phyloP scores from a whole-genome alignment of 2,888 invertebrate genomes.

The Drosophila conformis region DNA sequence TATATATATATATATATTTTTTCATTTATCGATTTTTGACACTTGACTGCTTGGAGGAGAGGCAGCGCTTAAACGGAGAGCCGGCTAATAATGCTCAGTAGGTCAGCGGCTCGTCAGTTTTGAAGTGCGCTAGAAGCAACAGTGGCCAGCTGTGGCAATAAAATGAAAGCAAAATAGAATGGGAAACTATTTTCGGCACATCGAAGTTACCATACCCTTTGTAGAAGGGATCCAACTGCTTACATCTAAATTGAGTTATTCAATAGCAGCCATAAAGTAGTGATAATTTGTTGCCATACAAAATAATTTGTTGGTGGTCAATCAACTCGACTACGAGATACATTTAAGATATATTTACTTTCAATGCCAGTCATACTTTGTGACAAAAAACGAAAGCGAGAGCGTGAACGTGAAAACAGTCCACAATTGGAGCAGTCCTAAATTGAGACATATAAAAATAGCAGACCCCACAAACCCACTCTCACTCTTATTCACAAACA shows the following conservation, averaged over 20 bases:
- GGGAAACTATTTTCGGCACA: not conserved
- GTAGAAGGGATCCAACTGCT: not conserved
- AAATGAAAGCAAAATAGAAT: slow-evolving; percentile 21
- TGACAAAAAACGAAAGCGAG: slow-evolving; percentile 26
- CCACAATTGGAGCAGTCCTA: slow-evolving; percentile 45
- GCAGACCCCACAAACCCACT: slow-evolving; percentile 35
- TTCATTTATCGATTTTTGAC: slow-evolving; percentile 73
- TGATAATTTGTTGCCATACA: not conserved
- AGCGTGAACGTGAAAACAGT: slow-evolving; percentile 49
- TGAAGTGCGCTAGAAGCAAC: slow-evolving; percentile 77
- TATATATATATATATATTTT: slow-evolving; percentile 29
- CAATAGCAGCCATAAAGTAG: not conserved
- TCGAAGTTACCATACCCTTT: not conserved
- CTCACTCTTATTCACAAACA: slow-evolving; percentile 3
- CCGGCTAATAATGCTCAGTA: slow-evolving; percentile 78
- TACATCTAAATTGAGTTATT: not conserved
- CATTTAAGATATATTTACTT: not conserved
- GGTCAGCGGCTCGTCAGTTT: slow-evolving; percentile 69
- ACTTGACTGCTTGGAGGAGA: slow-evolving; percentile 53
- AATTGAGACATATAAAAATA: slow-evolving; percentile 70
- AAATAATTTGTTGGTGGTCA: not conserved
- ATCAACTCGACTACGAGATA: not conserved
- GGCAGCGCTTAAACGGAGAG: slow-evolving; percentile 26
- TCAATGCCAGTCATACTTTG: not conserved
- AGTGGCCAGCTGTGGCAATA: slow-evolving; percentile 68